Evolutionary conservation across 2,113 vertebrate species (phyloP), one percentile per base, ranked within the genome.

Genomic region (Caloenas nicobarica): DNA sequence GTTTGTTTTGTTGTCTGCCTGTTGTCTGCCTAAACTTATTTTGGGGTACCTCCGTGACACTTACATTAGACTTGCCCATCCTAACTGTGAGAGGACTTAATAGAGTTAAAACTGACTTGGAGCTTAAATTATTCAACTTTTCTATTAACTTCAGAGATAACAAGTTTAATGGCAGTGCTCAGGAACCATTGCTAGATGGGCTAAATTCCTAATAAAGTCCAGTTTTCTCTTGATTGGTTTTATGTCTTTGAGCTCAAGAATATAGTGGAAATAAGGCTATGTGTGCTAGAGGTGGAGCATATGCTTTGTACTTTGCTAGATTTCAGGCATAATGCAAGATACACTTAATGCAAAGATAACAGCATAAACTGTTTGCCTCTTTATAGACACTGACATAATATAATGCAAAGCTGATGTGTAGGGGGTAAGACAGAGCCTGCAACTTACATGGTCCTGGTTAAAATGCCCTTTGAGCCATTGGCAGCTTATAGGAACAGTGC

Each of bases 111-210:
- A 34, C 33, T 57, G 42, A 34, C 26, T 60, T 36, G 40, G 34
- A 48, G 50, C 44, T 53, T 33, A 38, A 78, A 26, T 64, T 38
- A 31, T 33, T 84, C 33, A 9, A 2, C 13, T 81, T 50, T 48
- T 70, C 56, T 66, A n/a, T 65, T 46, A 40, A 34, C 22, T 36
- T 24, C 15, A 7, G 68, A 79, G 34, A 69, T 40, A 48, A 36
- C 13, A 31, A 29, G 25, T 48, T 14, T n/a, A 68, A 3, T 3
- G 40, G 44, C 31, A 38, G 38, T 5, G 13, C 0, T 0, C 36
- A 28, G 53, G 44, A 17, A 28, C 25, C 3, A 0, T 14, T 13
- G 36, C 61, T 58, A 44, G 48, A 22, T 42, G 36, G 46, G 14
- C 68, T 46, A 44, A 22, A 31, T 46, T 57, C 26, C 76, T 26